Percentiles rank a stretch among this genome's conserved stretches.
These are phyloP conservation scores for Hemichromis elongatus DNA, from an alignment of 2,113 vertebrate genomes.

Conservation along the genomic window DNA sequence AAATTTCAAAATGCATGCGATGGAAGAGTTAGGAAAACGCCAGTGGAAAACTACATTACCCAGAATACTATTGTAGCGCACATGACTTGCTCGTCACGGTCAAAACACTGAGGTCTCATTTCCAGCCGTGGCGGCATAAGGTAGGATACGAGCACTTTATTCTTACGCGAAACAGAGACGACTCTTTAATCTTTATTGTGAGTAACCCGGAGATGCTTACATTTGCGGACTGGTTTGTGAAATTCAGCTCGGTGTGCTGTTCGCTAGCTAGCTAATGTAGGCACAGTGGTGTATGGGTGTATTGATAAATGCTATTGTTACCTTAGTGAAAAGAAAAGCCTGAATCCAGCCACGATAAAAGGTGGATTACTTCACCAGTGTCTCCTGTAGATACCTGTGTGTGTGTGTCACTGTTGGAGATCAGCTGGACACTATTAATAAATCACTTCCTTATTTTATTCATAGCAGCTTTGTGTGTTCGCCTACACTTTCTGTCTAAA, in stretches of 20 bases:
- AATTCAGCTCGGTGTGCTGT: neutral
- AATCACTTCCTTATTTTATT: neutral
- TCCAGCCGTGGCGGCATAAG: neutral
- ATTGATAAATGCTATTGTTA: neutral
- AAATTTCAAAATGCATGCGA: too few species aligned
- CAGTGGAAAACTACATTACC: slow-evolving; percentile 20
- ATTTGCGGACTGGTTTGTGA: rapidly evolving
- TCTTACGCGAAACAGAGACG: neutral
- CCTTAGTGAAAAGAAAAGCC: neutral
- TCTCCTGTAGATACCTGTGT: neutral
- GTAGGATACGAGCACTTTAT: neutral
- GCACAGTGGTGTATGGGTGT: neutral
- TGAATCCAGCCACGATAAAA: neutral
- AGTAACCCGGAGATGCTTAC: neutral
- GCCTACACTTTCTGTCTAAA: neutral
- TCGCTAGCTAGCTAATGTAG: slow-evolving; percentile 4
- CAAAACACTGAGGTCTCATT: neutral
- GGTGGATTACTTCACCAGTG: neutral
- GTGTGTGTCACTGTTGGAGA: neutral
- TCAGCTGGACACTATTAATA: neutral
- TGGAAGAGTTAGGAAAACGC: too few species aligned
- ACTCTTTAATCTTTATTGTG: neutral
- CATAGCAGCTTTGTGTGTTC: neutral
- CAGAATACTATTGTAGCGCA: neutral
- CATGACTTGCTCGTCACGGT: neutral